These are phyloP conservation scores for Calliphora vicina DNA, from an alignment of 1,140 invertebrate species.

Conservation along the genomic window DNA sequence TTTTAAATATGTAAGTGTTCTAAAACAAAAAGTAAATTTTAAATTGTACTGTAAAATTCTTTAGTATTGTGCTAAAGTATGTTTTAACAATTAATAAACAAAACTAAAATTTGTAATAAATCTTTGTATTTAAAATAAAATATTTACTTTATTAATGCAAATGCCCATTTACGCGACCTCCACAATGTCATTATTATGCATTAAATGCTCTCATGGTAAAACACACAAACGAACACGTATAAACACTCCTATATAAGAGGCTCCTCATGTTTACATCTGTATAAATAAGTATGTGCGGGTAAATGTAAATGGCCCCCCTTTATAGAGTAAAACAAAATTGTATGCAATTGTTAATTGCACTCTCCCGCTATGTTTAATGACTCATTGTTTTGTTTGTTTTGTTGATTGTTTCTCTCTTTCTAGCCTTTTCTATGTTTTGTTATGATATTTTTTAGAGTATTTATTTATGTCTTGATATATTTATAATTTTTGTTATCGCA, in stretches of 20 bases:
- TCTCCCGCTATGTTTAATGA: neutral
- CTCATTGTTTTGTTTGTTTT: neutral
- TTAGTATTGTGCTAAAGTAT: too few species aligned
- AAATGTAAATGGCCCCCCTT: neutral
- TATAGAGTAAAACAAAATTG: neutral
- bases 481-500: neutral
- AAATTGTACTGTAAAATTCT: too few species aligned
- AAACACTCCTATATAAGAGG: too few species aligned
- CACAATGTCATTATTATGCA: neutral
- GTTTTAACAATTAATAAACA: neutral
- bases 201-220: neutral
- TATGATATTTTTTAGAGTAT: neutral
- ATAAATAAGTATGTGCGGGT: neutral
- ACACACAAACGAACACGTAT: too few species aligned
- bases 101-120: neutral
- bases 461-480: too few species aligned
- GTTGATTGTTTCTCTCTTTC: too few species aligned
- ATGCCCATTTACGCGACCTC: neutral
- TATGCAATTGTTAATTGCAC: too few species aligned
- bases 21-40: too few species aligned
- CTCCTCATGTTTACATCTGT: neutral
- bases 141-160: neutral
- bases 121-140: too few species aligned
- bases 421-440: neutral
- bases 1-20: too few species aligned